A percentile compares a stretch with the other conserved stretches of the same genome.
These are phyloP conservation scores for Asbolus verrucosus DNA, from an alignment of 1,140 invertebrate species.

Conservation along the genomic window DNA sequence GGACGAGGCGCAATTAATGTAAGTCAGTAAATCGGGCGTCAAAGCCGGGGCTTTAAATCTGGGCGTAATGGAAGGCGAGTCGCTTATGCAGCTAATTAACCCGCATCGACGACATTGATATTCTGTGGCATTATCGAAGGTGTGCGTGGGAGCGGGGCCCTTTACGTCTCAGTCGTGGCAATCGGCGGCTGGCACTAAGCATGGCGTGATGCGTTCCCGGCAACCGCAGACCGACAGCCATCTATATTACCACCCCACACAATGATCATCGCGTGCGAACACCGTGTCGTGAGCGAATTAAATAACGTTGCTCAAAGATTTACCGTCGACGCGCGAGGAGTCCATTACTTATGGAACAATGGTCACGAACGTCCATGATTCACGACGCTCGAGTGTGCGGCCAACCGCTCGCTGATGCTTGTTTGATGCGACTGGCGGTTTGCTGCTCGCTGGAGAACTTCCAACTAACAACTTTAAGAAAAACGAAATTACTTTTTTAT, in stretches of 20 bases:
- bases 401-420: conserved; percentile 26
- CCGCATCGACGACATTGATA: conserved; percentile 1
- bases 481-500: conserved; percentile 42
- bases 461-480: conserved; percentile 28
- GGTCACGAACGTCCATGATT: conserved; percentile 57
- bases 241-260: conserved; percentile 43
- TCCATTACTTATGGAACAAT: conserved; percentile 59
- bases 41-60: conserved; percentile 7
- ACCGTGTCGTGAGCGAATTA: conserved; percentile 57
- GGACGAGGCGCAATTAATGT: background rate
- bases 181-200: conserved; percentile 19
- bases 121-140: background rate
- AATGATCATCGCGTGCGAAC: conserved; percentile 57
- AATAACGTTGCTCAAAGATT: conserved; percentile 58
- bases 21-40: background rate
- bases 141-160: conserved; percentile 5
- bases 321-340: conserved; percentile 56
- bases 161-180: conserved; percentile 35
- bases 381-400: conserved; percentile 46
- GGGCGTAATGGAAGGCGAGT: too few relatives aligned
- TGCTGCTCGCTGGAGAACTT: conserved; percentile 39
- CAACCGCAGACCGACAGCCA: conserved; percentile 30
- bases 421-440: conserved; percentile 38
- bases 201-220: conserved; percentile 6
- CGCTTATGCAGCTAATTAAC: conserved; percentile 19